Conservation (phyloP, 2,113 vertebrate genomes). For the Mesitornis unicolor region DNA sequence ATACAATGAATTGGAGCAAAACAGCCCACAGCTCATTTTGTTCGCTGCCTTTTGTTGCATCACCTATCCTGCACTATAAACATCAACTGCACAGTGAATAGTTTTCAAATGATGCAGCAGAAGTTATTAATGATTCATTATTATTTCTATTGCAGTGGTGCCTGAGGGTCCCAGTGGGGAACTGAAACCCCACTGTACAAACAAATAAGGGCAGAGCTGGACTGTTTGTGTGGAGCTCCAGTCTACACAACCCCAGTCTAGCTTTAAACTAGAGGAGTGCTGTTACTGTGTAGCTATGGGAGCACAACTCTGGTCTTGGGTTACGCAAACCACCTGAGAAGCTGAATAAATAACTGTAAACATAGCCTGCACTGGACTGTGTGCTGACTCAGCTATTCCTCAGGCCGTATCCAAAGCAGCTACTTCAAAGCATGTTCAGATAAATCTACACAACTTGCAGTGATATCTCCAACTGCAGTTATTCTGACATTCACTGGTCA, state of each 20-base stretch:
- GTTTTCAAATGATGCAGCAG: conserved; percentile 27
- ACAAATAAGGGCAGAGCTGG: background rate
- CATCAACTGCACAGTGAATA: background rate
- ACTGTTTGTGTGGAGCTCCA: background rate
- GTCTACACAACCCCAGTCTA: background rate
- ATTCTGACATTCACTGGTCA: background rate
- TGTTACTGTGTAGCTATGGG: background rate
- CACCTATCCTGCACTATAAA: conserved; percentile 38
- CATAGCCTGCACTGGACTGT: background rate
- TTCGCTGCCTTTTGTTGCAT: background rate
- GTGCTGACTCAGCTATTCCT: background rate
- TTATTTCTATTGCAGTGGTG: conserved; percentile 1
- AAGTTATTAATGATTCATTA: conserved; percentile 39
- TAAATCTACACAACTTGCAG: background rate
- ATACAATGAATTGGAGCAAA: conserved; percentile 5
- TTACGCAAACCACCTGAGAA: background rate
- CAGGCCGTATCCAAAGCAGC: fast-evolving
- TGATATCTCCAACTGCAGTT: background rate
- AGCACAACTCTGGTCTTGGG: background rate
- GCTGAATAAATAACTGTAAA: background rate
- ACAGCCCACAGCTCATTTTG: background rate
- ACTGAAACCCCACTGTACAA: background rate
- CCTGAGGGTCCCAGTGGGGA: background rate
- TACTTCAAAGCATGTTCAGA: background rate
- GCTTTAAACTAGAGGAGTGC: background rate